Evolutionary conservation across 2,888 invertebrate species (phyloP), one percentile per base, ranked within the genome.

Genomic region (Microplitis manilae): DNA sequence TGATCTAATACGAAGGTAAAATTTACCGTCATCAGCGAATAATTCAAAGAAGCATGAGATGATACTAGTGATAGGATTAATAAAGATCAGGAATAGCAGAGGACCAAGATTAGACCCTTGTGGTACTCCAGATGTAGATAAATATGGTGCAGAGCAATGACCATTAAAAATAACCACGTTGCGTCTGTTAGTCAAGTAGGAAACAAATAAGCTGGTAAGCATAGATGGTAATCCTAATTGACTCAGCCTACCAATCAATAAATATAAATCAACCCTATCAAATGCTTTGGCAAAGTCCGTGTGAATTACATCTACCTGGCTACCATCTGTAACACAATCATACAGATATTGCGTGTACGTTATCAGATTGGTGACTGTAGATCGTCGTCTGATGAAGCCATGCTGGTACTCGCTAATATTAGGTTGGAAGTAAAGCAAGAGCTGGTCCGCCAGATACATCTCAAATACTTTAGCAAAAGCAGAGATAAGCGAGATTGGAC

Each of bases 41-140:
- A 41, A 9, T 41, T 41, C 41, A 8, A 41, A 9, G 2, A 41
- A 41, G 41, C 41, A 41, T 1, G 41, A 13, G 13, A 17, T 69
- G n/a, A 41, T 69, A 2, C 7, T 8, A 7, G 9, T 17, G n/a
- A 69, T 70, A 4, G 15, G 7, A 65, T 65, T 65, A 8, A 65
- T 65, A 65, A 30, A 65, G 0, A 65, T 30, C 6, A 38, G 5
- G 1, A 38, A 65, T 1, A 65, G 38, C 6, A 65, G 7, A 7
- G 65, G 65, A 13, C 65, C 65, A 30, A 65, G 65, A 30, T 38
- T 65, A 65, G 65, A 65, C 5, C 65, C 39, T 30, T 65, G 65
- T 4, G 65, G 65, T 7, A 65, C 65, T 5, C 65, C 65, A 2
- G 39, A 65, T 5, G 65, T 9, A 5, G 65, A 30, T 20, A 38